Conservation (phyloP, 1,140 invertebrate genomes). For the Wiebesia pumilae region DNA sequence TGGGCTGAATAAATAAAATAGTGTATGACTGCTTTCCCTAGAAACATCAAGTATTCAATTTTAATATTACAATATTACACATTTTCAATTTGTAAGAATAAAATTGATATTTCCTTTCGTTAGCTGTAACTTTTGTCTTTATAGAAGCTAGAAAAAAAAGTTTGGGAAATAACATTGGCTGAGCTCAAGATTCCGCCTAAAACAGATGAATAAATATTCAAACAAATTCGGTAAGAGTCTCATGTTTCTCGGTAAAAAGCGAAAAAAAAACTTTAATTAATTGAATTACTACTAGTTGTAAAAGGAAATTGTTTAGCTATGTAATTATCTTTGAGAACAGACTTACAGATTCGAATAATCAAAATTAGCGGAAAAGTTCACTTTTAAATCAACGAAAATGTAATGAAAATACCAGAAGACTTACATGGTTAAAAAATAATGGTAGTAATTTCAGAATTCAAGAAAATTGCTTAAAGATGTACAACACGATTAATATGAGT, state of each 20-base stretch:
- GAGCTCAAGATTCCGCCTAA: neutral
- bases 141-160: neutral
- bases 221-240: neutral
- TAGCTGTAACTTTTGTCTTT: constrained; percentile 28
- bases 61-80: neutral
- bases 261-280: no score
- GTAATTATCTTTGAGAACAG: neutral
- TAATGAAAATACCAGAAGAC: no score
- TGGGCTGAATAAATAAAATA: neutral
- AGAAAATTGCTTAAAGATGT: no score
- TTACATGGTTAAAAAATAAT: no score
- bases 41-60: neutral
- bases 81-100: neutral
- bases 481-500: no score
- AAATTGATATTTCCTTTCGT: neutral
- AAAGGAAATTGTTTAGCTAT: no score
- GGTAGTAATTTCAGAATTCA: no score
- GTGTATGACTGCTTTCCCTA: neutral
- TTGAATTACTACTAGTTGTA: no score
- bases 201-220: neutral
- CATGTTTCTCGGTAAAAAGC: neutral
- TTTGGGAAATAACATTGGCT: neutral
- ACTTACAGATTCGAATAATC: neutral
- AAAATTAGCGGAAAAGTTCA: neutral
- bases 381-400: constrained; percentile 2